Evolutionary conservation across 2,888 invertebrate genomes (phyloP).

Genomic region (Orthosia incerta): DNA sequence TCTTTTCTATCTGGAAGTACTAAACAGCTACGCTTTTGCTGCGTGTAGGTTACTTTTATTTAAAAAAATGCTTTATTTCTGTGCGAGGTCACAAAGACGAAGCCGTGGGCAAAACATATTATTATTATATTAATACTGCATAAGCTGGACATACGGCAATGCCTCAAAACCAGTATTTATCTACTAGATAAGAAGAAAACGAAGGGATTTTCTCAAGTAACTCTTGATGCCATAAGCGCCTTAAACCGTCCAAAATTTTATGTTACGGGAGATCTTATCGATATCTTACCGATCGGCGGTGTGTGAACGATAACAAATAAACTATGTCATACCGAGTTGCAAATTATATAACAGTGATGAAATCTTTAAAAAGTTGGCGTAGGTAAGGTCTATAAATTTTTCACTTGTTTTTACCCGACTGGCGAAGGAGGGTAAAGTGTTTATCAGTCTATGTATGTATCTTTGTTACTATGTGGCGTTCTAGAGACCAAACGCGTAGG

Average conservation of each 20-base stretch:
- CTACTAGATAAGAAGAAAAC: not conserved
- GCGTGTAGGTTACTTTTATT: too few relatives aligned
- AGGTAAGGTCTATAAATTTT: not conserved
- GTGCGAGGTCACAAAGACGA: too few relatives aligned
- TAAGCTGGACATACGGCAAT: too few relatives aligned
- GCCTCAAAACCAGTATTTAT: not conserved
- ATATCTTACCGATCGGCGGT: not conserved
- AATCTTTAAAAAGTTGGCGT: not conserved
- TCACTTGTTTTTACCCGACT: too few relatives aligned
- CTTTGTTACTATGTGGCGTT: too few relatives aligned
- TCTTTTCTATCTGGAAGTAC: too few relatives aligned
- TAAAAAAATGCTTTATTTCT: too few relatives aligned
- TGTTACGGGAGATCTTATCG: conserved; percentile 18
- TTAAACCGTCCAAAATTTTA: not conserved
- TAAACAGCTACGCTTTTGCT: too few relatives aligned
- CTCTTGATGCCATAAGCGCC: not conserved
- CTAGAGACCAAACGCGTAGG: too few relatives aligned
- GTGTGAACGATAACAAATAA: conserved; percentile 10
- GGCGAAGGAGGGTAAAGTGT: too few relatives aligned
- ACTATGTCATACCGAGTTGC: not conserved
- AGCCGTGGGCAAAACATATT: not conserved
- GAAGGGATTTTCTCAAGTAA: conserved; percentile 13
- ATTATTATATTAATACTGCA: not conserved
- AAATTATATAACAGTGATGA: not conserved
- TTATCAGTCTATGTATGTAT: too few relatives aligned